Evolutionary conservation across 1,140 invertebrate genomes (phyloP), one percentile per base, ranked within the genome.

Genomic region (Drosophila ananassae): DNA sequence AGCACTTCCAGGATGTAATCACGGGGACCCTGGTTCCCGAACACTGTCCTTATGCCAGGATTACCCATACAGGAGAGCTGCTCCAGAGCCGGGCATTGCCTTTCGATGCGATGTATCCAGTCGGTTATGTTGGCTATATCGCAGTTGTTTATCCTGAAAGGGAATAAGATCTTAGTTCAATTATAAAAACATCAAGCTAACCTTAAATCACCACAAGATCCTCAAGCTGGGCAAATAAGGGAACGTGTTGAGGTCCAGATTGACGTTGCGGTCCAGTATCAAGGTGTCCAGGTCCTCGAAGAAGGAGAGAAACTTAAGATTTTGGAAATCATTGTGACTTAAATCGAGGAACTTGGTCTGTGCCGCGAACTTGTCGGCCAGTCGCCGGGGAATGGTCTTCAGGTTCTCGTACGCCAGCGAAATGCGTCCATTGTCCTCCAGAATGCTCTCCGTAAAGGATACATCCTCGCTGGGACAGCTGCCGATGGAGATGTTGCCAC

Each of bases 41-140:
- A 79, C 9, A 76, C 63, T 0, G 55, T 82, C 17, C 72, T 73
- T 9, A 77, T 79, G 1, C 84, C 90, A 2, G 87, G 90, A 54
- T 91, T 91, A 2, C 90, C 90, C 85, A 91, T 91, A 32, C 90
- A 75, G 12, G 90, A 90, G 9, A 91, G 58, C 62, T 91, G 89
- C 61, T 90, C 81, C 13, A 91, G 55, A 0, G 66, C 48, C 2
- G 90, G 87, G n/a, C 90, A 91, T 10, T 90, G 81, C 0, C 72
- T 51, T 44, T 89, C 76, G 9, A 91, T 90, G 28, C 87, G 72
- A 7, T 90, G 76, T 51, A 91, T 83, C 90, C 90, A 91, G 51
- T 90, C 84, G 6, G 79, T 77, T 41, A 90, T 71, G 39, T 90
- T 91, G 24, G 55, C 73, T 25, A 91, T 90, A 39, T 91, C 76